phyloP scores from a whole-genome alignment of 2,113 vertebrate genomes.

The Nipponia nippon region DNA sequence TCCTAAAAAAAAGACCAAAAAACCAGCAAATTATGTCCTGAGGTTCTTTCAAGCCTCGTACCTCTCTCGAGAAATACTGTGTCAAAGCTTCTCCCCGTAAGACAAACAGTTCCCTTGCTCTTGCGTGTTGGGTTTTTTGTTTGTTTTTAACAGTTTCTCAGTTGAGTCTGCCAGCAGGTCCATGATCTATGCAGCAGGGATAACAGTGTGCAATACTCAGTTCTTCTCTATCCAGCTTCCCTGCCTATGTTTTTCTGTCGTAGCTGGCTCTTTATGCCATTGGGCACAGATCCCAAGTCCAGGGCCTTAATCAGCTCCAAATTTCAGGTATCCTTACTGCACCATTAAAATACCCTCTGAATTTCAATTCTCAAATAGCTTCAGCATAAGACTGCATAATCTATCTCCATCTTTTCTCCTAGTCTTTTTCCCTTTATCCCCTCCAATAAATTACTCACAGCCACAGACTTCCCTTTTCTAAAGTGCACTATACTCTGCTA shows the following conservation, averaged over 20 bases:
- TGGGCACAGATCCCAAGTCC: background rate
- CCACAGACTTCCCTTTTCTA: background rate
- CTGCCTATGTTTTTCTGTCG: background rate
- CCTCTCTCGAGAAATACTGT: background rate
- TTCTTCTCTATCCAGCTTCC: background rate
- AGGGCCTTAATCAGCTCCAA: background rate
- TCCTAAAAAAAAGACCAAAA: background rate
- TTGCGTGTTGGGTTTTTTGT: background rate
- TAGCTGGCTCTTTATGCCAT: background rate
- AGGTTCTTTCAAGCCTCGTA: background rate
- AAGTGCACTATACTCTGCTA: background rate
- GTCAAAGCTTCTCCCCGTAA: background rate
- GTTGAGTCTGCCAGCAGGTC: background rate
- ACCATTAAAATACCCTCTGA: background rate
- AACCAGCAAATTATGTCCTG: background rate
- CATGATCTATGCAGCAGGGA: background rate
- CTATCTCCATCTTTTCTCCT: background rate
- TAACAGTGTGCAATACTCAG: background rate
- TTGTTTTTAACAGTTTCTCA: slow-evolving; percentile 9
- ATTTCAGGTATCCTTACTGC: background rate
- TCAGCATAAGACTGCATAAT: background rate
- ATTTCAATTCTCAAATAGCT: background rate
- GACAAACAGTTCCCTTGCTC: background rate
- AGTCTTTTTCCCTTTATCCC: background rate
- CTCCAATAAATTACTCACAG: background rate